Evolutionary conservation across 2,888 invertebrate genomes (phyloP).

Genomic region (Xylophagus ater): DNA sequence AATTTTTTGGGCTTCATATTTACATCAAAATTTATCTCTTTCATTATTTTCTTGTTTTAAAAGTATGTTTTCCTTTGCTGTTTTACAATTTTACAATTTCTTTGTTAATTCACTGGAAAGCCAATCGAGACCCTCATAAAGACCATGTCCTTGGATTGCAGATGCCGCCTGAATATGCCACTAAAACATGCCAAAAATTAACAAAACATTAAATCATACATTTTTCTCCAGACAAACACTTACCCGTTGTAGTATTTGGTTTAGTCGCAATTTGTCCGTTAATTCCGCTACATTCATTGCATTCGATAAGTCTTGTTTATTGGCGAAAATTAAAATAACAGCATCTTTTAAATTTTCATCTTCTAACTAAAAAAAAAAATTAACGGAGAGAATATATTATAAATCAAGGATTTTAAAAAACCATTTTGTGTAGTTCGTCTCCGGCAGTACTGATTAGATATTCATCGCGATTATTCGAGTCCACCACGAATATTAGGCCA

Average conservation of each 20-base stretch:
- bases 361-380: slow-evolving; percentile 50
- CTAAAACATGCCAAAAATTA: slow-evolving; percentile 40
- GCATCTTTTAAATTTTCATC: slow-evolving; percentile 94
- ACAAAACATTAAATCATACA: background rate
- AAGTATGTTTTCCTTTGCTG: too few species aligned
- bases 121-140: slow-evolving; percentile 96
- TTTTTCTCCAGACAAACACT: too few species aligned
- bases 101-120: slow-evolving; percentile 83
- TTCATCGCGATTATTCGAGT: slow-evolving; percentile 96
- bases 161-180: slow-evolving; percentile 97
- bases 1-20: too few species aligned
- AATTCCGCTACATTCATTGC: slow-evolving; percentile 92
- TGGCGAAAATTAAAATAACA: slow-evolving; percentile 88
- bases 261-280: slow-evolving; percentile 83
- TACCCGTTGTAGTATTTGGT: slow-evolving; percentile 71
- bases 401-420: slow-evolving; percentile 34
- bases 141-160: slow-evolving; percentile 88
- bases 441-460: slow-evolving; percentile 86
- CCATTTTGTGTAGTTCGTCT: slow-evolving; percentile 84
- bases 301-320: slow-evolving; percentile 94
- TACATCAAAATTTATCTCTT: too few species aligned
- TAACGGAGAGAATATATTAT: background rate
- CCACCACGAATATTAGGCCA: slow-evolving; percentile 94
- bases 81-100: too few species aligned
- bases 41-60: too few species aligned